Conservation (phyloP, 2,888 invertebrate genomes). For the Drosophila monieri region DNA sequence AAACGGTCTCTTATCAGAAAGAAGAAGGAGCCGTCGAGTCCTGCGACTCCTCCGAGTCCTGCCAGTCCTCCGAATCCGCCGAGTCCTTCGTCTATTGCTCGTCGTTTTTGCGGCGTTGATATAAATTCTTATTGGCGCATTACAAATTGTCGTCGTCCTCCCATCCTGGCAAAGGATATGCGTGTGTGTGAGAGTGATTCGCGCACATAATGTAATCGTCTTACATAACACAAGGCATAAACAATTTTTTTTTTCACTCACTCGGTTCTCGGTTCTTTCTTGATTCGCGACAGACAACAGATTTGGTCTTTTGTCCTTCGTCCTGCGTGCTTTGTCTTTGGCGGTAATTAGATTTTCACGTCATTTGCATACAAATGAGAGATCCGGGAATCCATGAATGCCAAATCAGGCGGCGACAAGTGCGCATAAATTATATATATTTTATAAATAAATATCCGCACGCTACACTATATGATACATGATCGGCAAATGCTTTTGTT, state of each 20-base stretch:
- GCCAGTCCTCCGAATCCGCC: not conserved
- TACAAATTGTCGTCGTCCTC: slow-evolving; percentile 75
- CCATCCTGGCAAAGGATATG: not conserved
- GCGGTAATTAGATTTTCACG: slow-evolving; percentile 73
- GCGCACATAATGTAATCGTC: slow-evolving; percentile 68
- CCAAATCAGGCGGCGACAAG: slow-evolving; percentile 16
- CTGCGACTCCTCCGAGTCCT: not conserved
- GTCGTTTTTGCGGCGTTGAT: slow-evolving; percentile 57
- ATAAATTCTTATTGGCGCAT: slow-evolving; percentile 80
- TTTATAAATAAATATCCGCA: not conserved
- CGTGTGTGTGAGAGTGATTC: slow-evolving; percentile 27
- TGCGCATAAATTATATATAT: slow-evolving; percentile 42
- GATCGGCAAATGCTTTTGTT: slow-evolving; percentile 1
- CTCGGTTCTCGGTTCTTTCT: slow-evolving; percentile 10
- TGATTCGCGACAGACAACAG: slow-evolving; percentile 36
- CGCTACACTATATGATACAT: too few species aligned
- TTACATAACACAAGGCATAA: slow-evolving; percentile 58
- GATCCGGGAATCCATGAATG: slow-evolving; percentile 18
- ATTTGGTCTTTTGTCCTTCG: slow-evolving; percentile 52
- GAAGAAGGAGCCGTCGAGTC: slow-evolving; percentile 14
- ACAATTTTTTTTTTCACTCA: slow-evolving; percentile 29
- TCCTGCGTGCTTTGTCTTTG: slow-evolving; percentile 41
- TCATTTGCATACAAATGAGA: slow-evolving; percentile 74
- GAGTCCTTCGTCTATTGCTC: slow-evolving; percentile 15
- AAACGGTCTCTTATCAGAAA: slow-evolving; percentile 52